phyloP scores from a whole-genome alignment of 92 coral and sea anemone species.

The Paramuricea clavata region DNA sequence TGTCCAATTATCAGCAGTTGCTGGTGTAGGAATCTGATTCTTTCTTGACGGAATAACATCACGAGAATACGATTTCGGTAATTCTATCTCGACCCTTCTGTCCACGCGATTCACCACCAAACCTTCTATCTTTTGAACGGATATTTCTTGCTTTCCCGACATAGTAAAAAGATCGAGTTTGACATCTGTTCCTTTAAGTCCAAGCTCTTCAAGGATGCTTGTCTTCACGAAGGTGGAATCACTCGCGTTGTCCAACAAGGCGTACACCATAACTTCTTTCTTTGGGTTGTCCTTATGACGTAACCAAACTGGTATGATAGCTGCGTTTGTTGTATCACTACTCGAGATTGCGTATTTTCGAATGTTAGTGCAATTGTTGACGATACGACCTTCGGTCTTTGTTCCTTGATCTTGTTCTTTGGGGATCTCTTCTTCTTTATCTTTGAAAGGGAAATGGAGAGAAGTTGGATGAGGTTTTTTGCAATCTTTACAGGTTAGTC shows the following conservation, averaged over 20 bases:
- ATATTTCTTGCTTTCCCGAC: conserved; percentile 13
- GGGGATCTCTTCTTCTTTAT: not conserved
- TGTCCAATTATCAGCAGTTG: conserved; percentile 52
- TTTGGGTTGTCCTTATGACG: conserved; percentile 9
- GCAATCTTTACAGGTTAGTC: conserved; percentile 56
- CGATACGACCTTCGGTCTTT: not conserved
- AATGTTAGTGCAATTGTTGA: not conserved
- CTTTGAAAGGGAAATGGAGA: conserved; percentile 58
- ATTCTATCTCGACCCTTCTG: not conserved
- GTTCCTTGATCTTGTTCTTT: not conserved
- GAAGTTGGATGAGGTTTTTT: no score
- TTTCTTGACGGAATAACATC: conserved; percentile 37
- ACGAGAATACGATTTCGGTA: conserved; percentile 32
- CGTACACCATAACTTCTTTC: conserved; percentile 16
- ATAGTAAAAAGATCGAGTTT: conserved; percentile 26
- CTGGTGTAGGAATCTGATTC: conserved; percentile 59
- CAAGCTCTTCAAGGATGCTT: conserved; percentile 10
- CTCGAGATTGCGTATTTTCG: not conserved
- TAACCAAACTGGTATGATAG: conserved; percentile 32
- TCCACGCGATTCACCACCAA: conserved; percentile 20
- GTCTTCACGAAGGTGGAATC: not conserved
- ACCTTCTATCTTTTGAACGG: conserved; percentile 4
- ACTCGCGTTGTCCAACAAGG: conserved; percentile 2
- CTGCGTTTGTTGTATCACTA: not conserved
- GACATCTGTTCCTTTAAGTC: conserved; percentile 27